Evolutionary conservation across 2,113 vertebrate genomes (phyloP), one percentile per base, ranked within the genome.

Genomic region (Periophthalmus modestus): DNA sequence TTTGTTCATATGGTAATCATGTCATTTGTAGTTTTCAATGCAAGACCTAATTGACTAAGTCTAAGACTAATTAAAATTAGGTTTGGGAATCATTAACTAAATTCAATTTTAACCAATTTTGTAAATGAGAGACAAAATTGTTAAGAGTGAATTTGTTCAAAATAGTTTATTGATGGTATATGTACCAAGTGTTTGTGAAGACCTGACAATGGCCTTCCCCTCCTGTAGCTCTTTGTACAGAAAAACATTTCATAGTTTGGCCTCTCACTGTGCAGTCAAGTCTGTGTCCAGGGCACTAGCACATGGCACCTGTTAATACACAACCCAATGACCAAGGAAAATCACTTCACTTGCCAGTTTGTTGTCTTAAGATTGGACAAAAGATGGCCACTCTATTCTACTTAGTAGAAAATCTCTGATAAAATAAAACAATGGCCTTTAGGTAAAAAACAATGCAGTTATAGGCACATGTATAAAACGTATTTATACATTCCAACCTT

Each of bases 331-430:
- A 55, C 39, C 76, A 71, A 66, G 76, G 71, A 88, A 84, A 79
- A 46, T 70, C 33, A 84, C n/a, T 15, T 75, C 75, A 62, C 52
- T 47, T 57, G 57, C 9, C 72, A 33, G 81, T 79, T 79, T 39
- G 34, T 76, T 83, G 70, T 74, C 78, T 85, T 88, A 81, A 43
- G 72, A 80, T 87, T 87, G 66, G 77, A 69, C 63, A 82, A 84
- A 90, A 88, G 68, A 85, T 85, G 71, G 86, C 84, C 81, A 68
- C 46, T 73, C 91, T 95, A 92, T 95, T 94, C 93, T 94, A 93
- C 91, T 93, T 86, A 93, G 94, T 96, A 96, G 93, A 96, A 96
- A 95, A 95, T 92, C 71, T 85, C 88, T 84, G 85, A 91, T 81
- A 87, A 71, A 90, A 88, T 77, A 89, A 55, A 91, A 92, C 88